Base-by-base conservation (phyloP, 2,797 vertebrate species). In the Eurystomus glaucurus region DNA sequence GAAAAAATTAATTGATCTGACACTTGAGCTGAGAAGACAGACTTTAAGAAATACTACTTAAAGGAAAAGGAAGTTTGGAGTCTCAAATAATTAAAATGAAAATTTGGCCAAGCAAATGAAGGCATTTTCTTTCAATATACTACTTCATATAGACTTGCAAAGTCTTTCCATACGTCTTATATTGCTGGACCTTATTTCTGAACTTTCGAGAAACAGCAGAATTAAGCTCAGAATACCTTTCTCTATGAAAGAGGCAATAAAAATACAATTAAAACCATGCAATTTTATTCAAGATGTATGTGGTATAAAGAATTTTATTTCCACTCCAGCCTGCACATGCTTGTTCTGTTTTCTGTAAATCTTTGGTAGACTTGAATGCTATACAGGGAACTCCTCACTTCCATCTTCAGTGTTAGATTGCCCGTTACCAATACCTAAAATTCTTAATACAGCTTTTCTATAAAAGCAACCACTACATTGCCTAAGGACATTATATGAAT, bases 1-100 rank as follows among this genome's bases (percentile, higher is more conserved):
- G 85, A 95, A 97, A 96, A 97, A 97, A 96, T 75, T 97, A 97
- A 98, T 98, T 97, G 96, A 94, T 92, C 94, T 97, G 96, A 94
- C 96, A 97, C 93, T 96, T 97, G 93, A 97, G 96, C 91, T 76
- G 28, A 96, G 94, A 97, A 98, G 97, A 97, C 84, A 33, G 78
- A 92, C 85, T 95, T 90, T 92, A 97, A 97, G 95, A 90, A 97
- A 96, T 90, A 89, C 15, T 81, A 70, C 68, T 94, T 96, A 93
- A 96, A 97, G 57, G 78, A 76, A 93, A 96, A 94, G 43, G 85
- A 96, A 96, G 50, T 96, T 84, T 92, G 52, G 78, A 85, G 91
- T 92, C 87, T 95, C 91, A 78, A 94, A 92, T 95, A 91, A 97
- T 97, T 92, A 96, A 93, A 96, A 92, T 70, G n/a, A 96, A 52